Base-by-base conservation (phyloP, 2,797 vertebrate genomes). In the Eupleurogrammus muticus region DNA sequence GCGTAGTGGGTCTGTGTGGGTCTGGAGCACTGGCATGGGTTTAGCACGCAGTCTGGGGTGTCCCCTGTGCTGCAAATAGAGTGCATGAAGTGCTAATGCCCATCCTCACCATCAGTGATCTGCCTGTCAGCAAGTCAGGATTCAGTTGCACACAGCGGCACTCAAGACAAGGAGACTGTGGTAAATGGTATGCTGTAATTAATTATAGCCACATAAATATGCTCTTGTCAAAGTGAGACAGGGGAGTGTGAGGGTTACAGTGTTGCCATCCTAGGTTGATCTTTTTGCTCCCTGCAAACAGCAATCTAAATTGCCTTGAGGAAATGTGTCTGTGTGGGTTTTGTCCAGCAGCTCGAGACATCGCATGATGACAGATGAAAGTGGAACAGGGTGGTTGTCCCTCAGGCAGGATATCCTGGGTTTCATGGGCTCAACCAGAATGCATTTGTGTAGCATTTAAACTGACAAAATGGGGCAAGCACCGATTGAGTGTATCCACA, bases 371-470 rank as follows among this genome's bases (percentile, higher is more conserved):
- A 85, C 79, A 83, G 66, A 71, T 17, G 36, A 65, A 75, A 80
- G 53, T 75, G 58, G 70, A 79, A 55, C 62, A 73, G 63, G 66
- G 77, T 66, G 63, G 73, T 60, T 53, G 67, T 72, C 64, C 62
- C 66, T 65, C 44, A 62, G 53, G 82, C 77, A 82, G 78, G 83
- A 81, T 80, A 75, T 89, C 77, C 80, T 82, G 70, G 72, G 72
- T 82, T 76, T 81, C 70, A 70, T 16, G 55, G 65, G 44, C 71
- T 60, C 54, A 66, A 44, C 55, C 44, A 70, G 42, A 50, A 73
- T 77, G 49, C 34, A 64, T 61, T 61, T 68, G 56, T 53, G 64
- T 44, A 62, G 12, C 61, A 53, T 34, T 57, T 12, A 57, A 66
- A 73, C 36, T 69, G 42, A 55, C 40, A 70, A 50, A 64, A 19